These are phyloP conservation scores for Phyllotis vaccarum DNA, from an alignment of 2,797 vertebrate species.

Conservation along the genomic window DNA sequence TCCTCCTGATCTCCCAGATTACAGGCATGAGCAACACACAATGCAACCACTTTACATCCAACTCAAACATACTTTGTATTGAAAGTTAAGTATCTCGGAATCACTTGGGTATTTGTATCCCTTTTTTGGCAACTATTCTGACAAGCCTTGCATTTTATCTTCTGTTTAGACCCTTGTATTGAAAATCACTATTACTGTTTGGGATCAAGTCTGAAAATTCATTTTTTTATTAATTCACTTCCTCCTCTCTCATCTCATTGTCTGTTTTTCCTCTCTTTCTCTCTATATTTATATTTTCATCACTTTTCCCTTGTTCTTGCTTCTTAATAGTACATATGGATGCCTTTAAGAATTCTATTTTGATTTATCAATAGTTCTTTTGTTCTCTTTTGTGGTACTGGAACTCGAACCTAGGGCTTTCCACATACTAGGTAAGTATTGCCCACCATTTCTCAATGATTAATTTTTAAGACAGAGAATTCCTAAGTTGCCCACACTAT, in stretches of 20 bases:
- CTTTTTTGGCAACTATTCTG: not conserved
- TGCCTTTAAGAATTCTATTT: conserved; percentile 1
- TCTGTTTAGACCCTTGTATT: not conserved
- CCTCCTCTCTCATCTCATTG: not conserved
- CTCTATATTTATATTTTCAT: not conserved
- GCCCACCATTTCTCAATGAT: not conserved
- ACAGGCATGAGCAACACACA: not conserved
- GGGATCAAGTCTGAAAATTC: not conserved
- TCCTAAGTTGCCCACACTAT: not conserved
- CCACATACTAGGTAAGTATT: not conserved
- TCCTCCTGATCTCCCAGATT: not conserved
- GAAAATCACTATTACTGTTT: not conserved
- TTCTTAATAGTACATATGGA: not conserved
- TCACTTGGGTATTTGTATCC: not conserved
- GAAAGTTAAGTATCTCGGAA: not conserved
- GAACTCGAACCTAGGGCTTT: not conserved
- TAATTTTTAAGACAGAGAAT: not conserved
- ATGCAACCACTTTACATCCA: not conserved
- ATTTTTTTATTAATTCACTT: not conserved
- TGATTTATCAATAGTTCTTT: not conserved
- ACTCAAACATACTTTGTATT: not conserved
- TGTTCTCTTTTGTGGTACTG: not conserved
- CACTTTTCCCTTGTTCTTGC: not conserved
- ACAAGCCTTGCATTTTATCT: not conserved
- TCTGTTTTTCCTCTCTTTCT: not conserved